phyloP scores from a whole-genome alignment of 2,888 invertebrate genomes.

The Thymelicus lineola region DNA sequence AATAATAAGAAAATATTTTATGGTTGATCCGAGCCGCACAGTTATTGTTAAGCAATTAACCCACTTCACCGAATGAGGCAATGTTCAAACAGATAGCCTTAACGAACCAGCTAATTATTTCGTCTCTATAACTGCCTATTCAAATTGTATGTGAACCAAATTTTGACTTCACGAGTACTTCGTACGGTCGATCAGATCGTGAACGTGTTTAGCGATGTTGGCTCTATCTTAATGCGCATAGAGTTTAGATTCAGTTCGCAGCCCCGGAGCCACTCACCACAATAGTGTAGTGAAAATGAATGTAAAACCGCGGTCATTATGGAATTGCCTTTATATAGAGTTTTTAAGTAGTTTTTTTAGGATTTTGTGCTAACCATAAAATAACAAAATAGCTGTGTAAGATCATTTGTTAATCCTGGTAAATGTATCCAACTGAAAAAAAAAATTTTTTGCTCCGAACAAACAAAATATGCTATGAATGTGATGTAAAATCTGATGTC shows the following conservation, averaged over 20 bases:
- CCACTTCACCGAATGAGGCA: conserved; percentile 24
- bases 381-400: too few relatives aligned
- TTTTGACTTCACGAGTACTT: conserved; percentile 5
- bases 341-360: neutral
- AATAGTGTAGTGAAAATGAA: conserved; percentile 18
- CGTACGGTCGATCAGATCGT: neutral
- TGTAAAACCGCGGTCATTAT: conserved; percentile 4
- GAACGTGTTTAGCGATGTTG: neutral
- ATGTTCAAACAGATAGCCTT: conserved; percentile 31
- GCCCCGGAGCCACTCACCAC: too few relatives aligned
- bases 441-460: too few relatives aligned
- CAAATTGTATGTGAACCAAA: conserved; percentile 34
- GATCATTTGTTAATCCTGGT: too few relatives aligned
- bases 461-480: too few relatives aligned
- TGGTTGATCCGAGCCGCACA: neutral
- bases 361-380: neutral
- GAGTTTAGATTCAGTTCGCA: conserved; percentile 3
- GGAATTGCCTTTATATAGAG: conserved; percentile 2
- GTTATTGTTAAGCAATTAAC: conserved; percentile 28
- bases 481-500: too few relatives aligned
- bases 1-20: neutral
- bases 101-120: conserved; percentile 37
- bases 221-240: neutral
- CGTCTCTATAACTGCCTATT: conserved; percentile 32
- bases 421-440: too few relatives aligned